Evolutionary conservation across 2,113 vertebrate genomes (phyloP).

Genomic region (Agelaius tricolor): DNA sequence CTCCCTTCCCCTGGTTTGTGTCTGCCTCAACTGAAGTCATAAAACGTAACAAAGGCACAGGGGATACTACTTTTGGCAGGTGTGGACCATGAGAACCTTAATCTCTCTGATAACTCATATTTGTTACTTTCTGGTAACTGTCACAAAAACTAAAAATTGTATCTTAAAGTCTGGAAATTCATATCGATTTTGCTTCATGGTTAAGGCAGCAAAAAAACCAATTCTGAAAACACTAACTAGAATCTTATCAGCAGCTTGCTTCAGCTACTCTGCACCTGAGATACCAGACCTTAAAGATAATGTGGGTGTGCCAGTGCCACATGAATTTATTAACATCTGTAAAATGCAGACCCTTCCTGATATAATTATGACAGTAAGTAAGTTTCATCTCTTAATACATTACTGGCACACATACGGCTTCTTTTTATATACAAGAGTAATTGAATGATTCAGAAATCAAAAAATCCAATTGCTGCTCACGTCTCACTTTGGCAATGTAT

Average conservation of each 20-base stretch:
- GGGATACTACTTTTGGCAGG: neutral
- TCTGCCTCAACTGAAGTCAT: neutral
- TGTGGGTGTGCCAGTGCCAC: neutral
- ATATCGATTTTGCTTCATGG: neutral
- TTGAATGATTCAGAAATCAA: neutral
- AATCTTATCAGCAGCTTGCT: neutral
- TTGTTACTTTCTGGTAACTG: neutral
- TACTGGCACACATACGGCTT: neutral
- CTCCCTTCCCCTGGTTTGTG: neutral
- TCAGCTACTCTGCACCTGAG: neutral
- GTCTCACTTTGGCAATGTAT: neutral
- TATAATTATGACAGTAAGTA: neutral
- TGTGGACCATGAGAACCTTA: neutral
- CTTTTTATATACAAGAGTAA: neutral
- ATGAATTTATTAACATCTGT: neutral
- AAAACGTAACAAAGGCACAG: neutral
- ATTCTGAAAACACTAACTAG: neutral
- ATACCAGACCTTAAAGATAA: neutral
- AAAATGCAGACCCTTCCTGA: neutral
- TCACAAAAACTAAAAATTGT: neutral
- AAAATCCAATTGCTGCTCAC: neutral
- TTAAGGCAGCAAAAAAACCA: neutral
- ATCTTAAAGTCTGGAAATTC: neutral
- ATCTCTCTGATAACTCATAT: neutral
- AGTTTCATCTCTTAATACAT: neutral